Base-by-base conservation (phyloP, 2,888 invertebrate genomes). In the Mamestra brassicae region DNA sequence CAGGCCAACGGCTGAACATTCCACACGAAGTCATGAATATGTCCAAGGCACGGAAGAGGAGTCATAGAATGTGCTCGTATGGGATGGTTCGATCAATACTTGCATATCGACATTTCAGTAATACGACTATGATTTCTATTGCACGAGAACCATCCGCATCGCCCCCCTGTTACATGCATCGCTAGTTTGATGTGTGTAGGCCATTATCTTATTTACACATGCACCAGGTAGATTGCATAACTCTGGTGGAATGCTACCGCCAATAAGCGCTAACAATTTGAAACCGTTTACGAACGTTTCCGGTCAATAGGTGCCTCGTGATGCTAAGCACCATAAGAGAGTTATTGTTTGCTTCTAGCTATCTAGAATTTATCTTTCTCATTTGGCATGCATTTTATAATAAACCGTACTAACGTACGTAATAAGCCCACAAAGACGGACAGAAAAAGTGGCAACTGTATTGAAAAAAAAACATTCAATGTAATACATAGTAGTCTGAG, bases 191-290 rank as follows among this genome's bases (percentile, higher is more conserved):
- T 26, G 17, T 34, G 2, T 42, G 42, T 75, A 52, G 17, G 57
- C 13, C 52, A 75, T 75, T 74, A 74, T 58, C 57, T 74, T 66
- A 52, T 66, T 26, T 65, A 52, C 66, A 52, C 34, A 74, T 52
- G 47, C 26, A 50, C n/a, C 36, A 45, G 63, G 73, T 57, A 13
- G 5, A n/a, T 57, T 74, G 38, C 45, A 34, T 55, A 63, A 65
- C 36, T 11, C 57, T 58, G 34, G 34, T 50, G 13, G 50, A 69
- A 50, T 26, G 42, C 57, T 58, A 65, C n/a, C 34, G 57, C 36
- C 64, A 52, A 34, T 50, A 34, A 50, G 42, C 50, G 15, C 63
- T 34, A 50, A 50, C 55, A 57, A 73, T 57, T 50, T 63, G 8
- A 52, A 47, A 36, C 45, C 6, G 15, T 62, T 52, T n/a, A 45